These are phyloP conservation scores for Neodiprion pinetum DNA, from an alignment of 1,140 invertebrate genomes.

Conservation along the genomic window DNA sequence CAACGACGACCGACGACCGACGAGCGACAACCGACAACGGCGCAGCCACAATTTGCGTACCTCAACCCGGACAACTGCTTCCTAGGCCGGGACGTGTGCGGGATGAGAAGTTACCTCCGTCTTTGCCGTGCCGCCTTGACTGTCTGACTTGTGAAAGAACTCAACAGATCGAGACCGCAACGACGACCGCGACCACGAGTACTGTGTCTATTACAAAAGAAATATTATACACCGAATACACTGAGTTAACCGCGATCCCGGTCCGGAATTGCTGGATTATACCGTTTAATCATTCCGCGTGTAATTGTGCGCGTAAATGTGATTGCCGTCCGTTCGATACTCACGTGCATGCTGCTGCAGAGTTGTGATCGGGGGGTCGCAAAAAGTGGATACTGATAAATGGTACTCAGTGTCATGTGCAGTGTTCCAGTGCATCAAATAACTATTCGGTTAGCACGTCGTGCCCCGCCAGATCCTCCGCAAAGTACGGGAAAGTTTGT, in stretches of 20 bases:
- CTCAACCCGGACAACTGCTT: not conserved
- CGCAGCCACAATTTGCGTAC: not conserved
- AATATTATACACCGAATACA: not conserved
- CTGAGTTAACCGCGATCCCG: not conserved
- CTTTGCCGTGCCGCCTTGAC: not conserved
- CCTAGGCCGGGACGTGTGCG: not conserved
- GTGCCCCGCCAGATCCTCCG: not conserved
- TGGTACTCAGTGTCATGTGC: not conserved
- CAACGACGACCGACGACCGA: not conserved
- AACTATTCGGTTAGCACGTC: conserved; percentile 1
- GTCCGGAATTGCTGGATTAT: not conserved
- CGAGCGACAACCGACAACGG: not conserved
- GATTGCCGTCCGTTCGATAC: not conserved
- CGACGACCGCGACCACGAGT: not conserved
- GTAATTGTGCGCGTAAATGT: not conserved
- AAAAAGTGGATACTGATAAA: not conserved
- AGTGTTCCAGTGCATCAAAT: conserved; percentile 2
- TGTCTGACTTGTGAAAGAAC: not conserved
- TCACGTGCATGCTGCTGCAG: not conserved
- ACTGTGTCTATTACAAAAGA: not conserved
- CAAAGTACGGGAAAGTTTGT: not conserved
- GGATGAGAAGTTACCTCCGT: not conserved
- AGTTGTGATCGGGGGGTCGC: not conserved
- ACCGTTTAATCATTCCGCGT: not conserved
- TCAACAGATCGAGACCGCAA: not conserved